Base-by-base conservation (phyloP, 2,888 invertebrate genomes). In the Drosophila gaucha region DNA sequence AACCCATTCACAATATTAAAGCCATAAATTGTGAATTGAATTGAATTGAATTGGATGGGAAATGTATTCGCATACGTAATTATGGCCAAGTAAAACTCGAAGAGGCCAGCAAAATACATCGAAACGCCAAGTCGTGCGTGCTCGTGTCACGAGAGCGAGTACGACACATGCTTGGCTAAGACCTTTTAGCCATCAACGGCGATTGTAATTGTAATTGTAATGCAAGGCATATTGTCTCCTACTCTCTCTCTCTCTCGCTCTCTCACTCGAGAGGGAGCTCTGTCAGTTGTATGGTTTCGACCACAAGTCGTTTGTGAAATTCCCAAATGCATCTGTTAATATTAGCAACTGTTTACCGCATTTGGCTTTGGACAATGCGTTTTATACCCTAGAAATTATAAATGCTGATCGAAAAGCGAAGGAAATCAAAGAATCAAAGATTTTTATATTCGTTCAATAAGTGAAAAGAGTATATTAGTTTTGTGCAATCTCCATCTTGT, bases 1-100 rank as follows among this genome's bases (percentile, higher is more conserved):
- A 72, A 36, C 49, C 33, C 44, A 71, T 72, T 72, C 44, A 49
- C 57, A 67, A 63, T 72, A 47, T 62, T 72, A 52, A 35, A 44
- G 12, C 33, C 60, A 67, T 62, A 67, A 52, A 67, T 50, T 56
- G 20, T 14, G 38, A 31, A 60, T 26, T 12, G 26, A 50, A 46
- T 46, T 46, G 12, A 22, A 39, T 33, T 28, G 20, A 56, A 54
- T 56, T 57, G 62, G 26, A 49, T 54, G 36, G 20, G 12, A 24
- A 71, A 43, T 64, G 12, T 31, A 50, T 54, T 36, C 16, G 20
- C 26, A 26, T 28, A 22, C 33, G 54, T 3, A 57, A 39, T 20
- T 24, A 30, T 16, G 16, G n/a, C 35, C 24, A 14, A 16, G 24
- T 16, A 2, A 10, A 16, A 16, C 10, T 12, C 24, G 12, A n/a